Conservation (phyloP, 2,113 vertebrate species). For the Menidia beryllina region DNA sequence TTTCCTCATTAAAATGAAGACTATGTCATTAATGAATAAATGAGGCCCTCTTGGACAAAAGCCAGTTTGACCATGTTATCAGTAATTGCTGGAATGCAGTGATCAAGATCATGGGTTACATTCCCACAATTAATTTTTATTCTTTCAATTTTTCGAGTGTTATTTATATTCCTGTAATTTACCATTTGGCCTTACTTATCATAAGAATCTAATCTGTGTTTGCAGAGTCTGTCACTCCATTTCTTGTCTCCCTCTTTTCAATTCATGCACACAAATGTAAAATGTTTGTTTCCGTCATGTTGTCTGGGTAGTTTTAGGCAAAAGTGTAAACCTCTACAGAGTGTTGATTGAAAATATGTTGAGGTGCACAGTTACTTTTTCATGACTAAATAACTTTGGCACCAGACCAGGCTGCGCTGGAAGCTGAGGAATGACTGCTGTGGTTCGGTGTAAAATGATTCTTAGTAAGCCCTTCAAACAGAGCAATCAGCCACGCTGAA, state of each 20-base stretch:
- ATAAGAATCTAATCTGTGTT: no score
- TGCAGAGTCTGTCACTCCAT: no score
- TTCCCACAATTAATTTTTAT: constrained; percentile 12
- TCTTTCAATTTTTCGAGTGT: not conserved
- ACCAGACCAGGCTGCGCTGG: no score
- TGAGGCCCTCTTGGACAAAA: constrained; percentile 28
- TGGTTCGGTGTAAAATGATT: not conserved
- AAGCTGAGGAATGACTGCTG: not conserved
- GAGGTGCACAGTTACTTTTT: not conserved
- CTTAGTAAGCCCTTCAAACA: not conserved
- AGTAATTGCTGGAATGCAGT: constrained; percentile 4
- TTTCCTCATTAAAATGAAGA: constrained; percentile 20
- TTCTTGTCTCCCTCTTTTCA: no score
- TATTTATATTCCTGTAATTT: not conserved
- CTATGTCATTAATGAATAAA: constrained; percentile 35
- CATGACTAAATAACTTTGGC: no score
- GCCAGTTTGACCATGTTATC: constrained; percentile 1
- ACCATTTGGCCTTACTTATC: no score
- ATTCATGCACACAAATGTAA: no score
- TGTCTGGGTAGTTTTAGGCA: no score
- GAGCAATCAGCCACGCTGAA: not conserved
- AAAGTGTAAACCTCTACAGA: no score
- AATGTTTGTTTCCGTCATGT: no score
- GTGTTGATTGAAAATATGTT: not conserved
- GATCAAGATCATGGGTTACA: constrained; percentile 2